Base-by-base conservation (phyloP, 2,888 invertebrate species). In the Carterocephalus palaemon region DNA sequence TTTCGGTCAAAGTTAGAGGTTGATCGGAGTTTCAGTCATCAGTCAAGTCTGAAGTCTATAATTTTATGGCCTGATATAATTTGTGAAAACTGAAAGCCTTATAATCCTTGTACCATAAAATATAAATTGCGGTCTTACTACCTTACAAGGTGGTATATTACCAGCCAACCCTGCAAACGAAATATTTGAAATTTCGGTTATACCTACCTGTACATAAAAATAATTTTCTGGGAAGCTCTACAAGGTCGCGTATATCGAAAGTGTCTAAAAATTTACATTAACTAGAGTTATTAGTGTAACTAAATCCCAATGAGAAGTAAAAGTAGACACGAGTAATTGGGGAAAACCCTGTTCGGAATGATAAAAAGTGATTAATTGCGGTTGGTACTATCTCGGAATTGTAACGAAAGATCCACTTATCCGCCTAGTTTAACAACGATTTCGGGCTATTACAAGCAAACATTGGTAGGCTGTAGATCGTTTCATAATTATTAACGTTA, bases 111-210 rank as follows among this genome's bases (percentile, higher is more conserved):
- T n/a, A n/a, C n/a, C n/a, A n/a, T n/a, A n/a, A n/a, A n/a, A n/a
- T n/a, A 6, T 19, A 19, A 19, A 19, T 19, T 6, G 3, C 6
- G 19, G 19, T 3, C 19, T 19, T 6, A 19, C 6, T 4, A 19
- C 3, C 6, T 4, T 4, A 19, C 19, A 19, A 19, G 6, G 3
- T 19, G 19, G 19, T 19, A n/a, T n/a, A n/a, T 19, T 19, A 4
- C 19, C 6, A 19, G 19, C 6, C 6, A 19, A 57, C 60, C 51
- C 38, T 46, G 48, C n/a, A 39, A 39, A 46, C 37, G 40, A 60
- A 61, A 57, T 56, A 62, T 58, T 59, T 54, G 52, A 51, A 52
- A n/a, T n/a, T n/a, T n/a, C n/a, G n/a, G n/a, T n/a, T n/a, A n/a
- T n/a, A n/a, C n/a, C n/a, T n/a, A n/a, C n/a, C n/a, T n/a, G n/a